phyloP scores from a whole-genome alignment of 2,888 invertebrate genomes.

The Tillus elongatus region DNA sequence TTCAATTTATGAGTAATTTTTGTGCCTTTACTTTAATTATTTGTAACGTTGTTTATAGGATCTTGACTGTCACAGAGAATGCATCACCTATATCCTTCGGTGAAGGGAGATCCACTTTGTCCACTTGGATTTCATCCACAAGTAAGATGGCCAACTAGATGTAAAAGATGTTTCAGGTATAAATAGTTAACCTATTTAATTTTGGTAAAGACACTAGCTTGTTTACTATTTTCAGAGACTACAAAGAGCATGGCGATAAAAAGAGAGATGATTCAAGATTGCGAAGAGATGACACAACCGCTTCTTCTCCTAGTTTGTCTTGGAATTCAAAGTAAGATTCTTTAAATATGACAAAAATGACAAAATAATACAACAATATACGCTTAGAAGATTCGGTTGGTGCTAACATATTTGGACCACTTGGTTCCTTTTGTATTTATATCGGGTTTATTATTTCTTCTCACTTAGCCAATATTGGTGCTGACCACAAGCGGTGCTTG shows the following conservation, averaged over 20 bases:
- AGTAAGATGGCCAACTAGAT: slow-evolving; percentile 87
- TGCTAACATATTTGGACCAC: no score
- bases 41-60: no score
- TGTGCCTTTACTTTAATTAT: no score
- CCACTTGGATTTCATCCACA: slow-evolving; percentile 91
- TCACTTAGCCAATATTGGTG: no score
- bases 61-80: no score
- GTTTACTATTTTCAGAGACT: slow-evolving; percentile 51
- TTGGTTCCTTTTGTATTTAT: no score
- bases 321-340: slow-evolving; percentile 45
- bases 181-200: slow-evolving; percentile 5
- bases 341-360: background rate
- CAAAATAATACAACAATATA: no score
- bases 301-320: slow-evolving; percentile 71
- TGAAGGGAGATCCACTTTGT: slow-evolving; percentile 81
- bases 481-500: no score
- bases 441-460: no score
- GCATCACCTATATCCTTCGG: slow-evolving; percentile 68
- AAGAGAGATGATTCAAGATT: slow-evolving; percentile 52
- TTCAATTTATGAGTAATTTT: no score
- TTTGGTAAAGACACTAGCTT: background rate
- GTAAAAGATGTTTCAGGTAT: slow-evolving; percentile 82
- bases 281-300: slow-evolving; percentile 50
- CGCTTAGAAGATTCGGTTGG: no score
- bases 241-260: slow-evolving; percentile 78